Evolutionary conservation across 92 coral and sea anemone species (phyloP), one percentile per base, ranked within the genome.

Genomic region (Phenganax marumi): DNA sequence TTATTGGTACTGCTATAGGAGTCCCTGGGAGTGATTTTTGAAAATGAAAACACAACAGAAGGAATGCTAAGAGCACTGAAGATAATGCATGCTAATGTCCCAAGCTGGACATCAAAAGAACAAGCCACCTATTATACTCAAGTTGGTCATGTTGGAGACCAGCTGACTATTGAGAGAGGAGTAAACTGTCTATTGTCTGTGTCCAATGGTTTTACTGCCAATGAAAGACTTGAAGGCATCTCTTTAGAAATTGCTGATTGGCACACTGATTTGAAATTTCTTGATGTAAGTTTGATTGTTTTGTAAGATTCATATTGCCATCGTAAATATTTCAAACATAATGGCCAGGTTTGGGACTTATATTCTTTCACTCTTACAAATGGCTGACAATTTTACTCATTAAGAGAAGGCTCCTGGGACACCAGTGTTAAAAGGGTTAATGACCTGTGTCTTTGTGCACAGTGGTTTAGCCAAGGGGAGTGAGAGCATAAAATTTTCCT

Each of bases 21-120:
- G 10, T 69, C 16, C 53, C 75, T 69, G 18, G 75, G 75, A 39
- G 10, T 69, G 22, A 69, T 69, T 69, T 39, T 68, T 51, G 61
- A 86, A 14, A 70, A 85, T 50, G 85, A 86, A 80, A 86, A 80
- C 53, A 86, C 85, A 13, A 86, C 85, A 69, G 81, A 86, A 7
- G 89, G 89, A 58, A 80, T 86, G 21, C 80, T 50, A 14, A 21
- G 62, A 62, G 60, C 69, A 39, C 6, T 86, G 66, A 61, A 86
- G 39, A 55, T 53, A 51, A 24, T 86, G 47, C 89, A 80, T 52
- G 25, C 73, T 26, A 47, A 86, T 86, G 89, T 86, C 10, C 89
- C 89, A 5, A 13, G 64, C 10, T 46, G 52, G 52, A 16, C 52
- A 4, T 46, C 52, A 10, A 19, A 46, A 39, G 75, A 69, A 69